These are phyloP conservation scores for Sycophila sp. DNA, from an alignment of 1,140 invertebrate genomes.

Conservation along the genomic window DNA sequence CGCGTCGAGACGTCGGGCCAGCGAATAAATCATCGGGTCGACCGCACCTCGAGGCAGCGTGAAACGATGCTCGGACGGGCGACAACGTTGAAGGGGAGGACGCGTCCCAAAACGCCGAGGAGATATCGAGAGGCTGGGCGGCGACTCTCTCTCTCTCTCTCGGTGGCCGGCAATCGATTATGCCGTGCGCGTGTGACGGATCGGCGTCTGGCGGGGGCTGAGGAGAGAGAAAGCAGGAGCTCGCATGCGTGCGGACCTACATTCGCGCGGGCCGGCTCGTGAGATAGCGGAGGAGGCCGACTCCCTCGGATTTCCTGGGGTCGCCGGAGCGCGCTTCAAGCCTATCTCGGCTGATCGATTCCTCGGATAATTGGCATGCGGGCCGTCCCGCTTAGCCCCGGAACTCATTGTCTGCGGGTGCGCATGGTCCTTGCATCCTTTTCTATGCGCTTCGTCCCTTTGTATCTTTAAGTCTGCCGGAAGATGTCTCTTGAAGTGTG, in stretches of 20 bases:
- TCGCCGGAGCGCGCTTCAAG: neutral
- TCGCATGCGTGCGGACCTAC: neutral
- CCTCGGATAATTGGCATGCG: constrained; percentile 26
- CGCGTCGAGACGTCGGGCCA: too few relatives aligned
- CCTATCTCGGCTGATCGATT: constrained; percentile 13
- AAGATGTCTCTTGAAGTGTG: too few relatives aligned
- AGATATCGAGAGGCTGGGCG: too few relatives aligned
- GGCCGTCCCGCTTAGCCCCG: neutral
- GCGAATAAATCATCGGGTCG: too few relatives aligned
- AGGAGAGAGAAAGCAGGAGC: neutral
- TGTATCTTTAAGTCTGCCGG: too few relatives aligned
- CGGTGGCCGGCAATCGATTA: constrained; percentile 34
- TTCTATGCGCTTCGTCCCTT: neutral
- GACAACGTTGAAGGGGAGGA: too few relatives aligned
- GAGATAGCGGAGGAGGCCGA: constrained; percentile 1
- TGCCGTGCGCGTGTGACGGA: constrained; percentile 7
- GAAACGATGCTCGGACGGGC: too few relatives aligned
- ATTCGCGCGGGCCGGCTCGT: neutral
- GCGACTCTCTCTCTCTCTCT: too few relatives aligned
- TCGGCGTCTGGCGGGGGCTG: neutral
- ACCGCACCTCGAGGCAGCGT: too few relatives aligned
- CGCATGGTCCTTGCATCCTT: constrained; percentile 23
- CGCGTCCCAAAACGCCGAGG: too few relatives aligned
- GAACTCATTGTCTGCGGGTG: constrained; percentile 6
- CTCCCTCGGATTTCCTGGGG: constrained; percentile 19